These are phyloP conservation scores for Steatornis caripensis DNA, from an alignment of 2,113 vertebrate genomes.

Conservation along the genomic window DNA sequence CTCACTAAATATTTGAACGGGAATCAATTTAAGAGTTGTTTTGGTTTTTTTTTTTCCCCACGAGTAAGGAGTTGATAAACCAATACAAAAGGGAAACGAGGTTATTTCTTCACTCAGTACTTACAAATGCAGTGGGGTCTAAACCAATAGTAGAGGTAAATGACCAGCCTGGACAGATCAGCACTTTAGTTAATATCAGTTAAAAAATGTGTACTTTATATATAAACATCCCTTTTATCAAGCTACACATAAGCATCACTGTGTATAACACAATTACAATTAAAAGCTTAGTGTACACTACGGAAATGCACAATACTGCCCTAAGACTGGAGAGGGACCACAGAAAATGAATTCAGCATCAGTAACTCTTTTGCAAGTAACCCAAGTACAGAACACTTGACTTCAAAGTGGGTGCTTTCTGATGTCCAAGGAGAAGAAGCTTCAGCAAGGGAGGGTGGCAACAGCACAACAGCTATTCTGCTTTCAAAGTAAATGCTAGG, in stretches of 20 bases:
- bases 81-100: not conserved
- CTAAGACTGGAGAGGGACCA: constrained; percentile 65
- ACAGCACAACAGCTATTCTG: constrained; percentile 90
- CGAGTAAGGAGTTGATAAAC: not conserved
- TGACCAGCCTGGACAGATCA: constrained; percentile 67
- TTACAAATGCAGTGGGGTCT: constrained; percentile 39
- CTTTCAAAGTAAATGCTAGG: constrained; percentile 88
- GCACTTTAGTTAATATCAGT: constrained; percentile 64
- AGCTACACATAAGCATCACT: constrained; percentile 73
- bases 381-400: constrained; percentile 91
- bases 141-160: constrained; percentile 57
- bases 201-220: constrained; percentile 71
- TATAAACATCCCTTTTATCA: constrained; percentile 71
- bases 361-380: constrained; percentile 84
- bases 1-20: not conserved
- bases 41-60: not conserved
- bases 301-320: constrained; percentile 69
- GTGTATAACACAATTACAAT: constrained; percentile 72
- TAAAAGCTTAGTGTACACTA: constrained; percentile 76
- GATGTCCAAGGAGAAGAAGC: constrained; percentile 80
- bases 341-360: constrained; percentile 65
- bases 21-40: not conserved
- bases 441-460: constrained; percentile 79
- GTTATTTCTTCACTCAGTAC: constrained; percentile 21
- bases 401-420: constrained; percentile 80